Conservation (phyloP, 1,140 invertebrate genomes). For the Ceratina australensis region DNA sequence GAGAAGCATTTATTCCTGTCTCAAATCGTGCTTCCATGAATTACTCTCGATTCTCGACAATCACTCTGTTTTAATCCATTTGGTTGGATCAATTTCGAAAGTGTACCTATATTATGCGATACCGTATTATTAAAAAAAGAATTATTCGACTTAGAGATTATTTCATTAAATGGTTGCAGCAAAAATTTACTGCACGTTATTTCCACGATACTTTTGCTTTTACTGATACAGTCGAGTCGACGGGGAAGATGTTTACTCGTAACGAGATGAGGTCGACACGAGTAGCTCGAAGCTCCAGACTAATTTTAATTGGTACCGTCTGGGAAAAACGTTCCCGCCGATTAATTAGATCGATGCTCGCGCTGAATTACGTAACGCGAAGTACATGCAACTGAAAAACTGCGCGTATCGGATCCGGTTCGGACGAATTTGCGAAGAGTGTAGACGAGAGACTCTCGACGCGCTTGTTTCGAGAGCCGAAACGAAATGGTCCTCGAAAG, state of each 20-base stretch:
- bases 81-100: too few species aligned
- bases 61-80: background rate
- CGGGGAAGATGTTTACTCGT: too few species aligned
- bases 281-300: too few species aligned
- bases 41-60: background rate
- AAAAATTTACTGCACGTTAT: too few species aligned
- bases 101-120: too few species aligned
- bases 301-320: background rate
- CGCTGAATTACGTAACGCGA: background rate
- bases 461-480: constrained; percentile 16
- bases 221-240: too few species aligned
- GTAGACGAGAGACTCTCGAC: background rate
- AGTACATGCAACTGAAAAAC: too few species aligned
- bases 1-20: background rate
- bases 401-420: background rate
- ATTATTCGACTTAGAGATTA: too few species aligned
- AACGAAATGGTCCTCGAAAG: constrained; percentile 24
- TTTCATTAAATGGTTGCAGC: too few species aligned
- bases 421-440: background rate
- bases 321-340: background rate
- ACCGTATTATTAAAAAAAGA: too few species aligned
- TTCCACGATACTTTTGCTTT: too few species aligned
- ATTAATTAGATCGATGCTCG: constrained; percentile 22
- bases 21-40: background rate
- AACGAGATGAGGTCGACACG: too few species aligned